Base-by-base conservation (phyloP, 1,140 invertebrate genomes). In the Stenopsyche tienmushanensis region DNA sequence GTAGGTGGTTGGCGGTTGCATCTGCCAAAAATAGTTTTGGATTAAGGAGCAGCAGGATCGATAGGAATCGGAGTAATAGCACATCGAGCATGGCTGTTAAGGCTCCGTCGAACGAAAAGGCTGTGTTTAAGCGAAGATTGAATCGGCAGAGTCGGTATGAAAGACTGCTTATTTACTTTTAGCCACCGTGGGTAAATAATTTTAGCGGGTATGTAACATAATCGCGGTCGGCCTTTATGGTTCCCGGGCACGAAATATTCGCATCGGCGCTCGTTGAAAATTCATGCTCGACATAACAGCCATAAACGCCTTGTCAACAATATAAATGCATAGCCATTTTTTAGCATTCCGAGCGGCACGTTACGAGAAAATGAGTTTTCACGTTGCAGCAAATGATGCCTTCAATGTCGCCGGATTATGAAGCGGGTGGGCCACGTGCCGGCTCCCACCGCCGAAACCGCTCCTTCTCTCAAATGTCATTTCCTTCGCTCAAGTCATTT, bases 261-360 rank as follows among this genome's bases (percentile, higher is more conserved):
- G 18, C 18, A 20, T 13, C 29, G 44, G 29, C 29, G 29, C 29
- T 7, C 13, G 29, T 34, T 34, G 42, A 60, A 60, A 60, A 60
- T 60, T 60, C 57, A 60, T 24, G 57, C 57, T 60, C 57, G 57
- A 34, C 41, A 47, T 60, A 47, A 47, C 44, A 34, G 42, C 39
- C 57, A 60, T 60, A 60, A 60, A 44, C 57, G 57, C 39, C 57
- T 42, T 39, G 57, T 60, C 57, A 24, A 20, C 42, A 23, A 47
- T 42, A 60, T 49, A 18, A 34, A 60, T 60, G 57, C 20, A 47
- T 9, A 10, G 29, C 57, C 29, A 60, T 60, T 60, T 60, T 60
- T 60, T 39, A 47, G n/a, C 41, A 47, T 49, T 47, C 42, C 57
- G 44, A 47, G 24, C 42, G 34, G 41, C 57, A 47, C 25, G 42